A percentile compares a stretch with the other conserved stretches of the same genome.
These are phyloP conservation scores for Drosophila quadrilineata DNA, from an alignment of 1,140 invertebrate genomes.

Conservation along the genomic window DNA sequence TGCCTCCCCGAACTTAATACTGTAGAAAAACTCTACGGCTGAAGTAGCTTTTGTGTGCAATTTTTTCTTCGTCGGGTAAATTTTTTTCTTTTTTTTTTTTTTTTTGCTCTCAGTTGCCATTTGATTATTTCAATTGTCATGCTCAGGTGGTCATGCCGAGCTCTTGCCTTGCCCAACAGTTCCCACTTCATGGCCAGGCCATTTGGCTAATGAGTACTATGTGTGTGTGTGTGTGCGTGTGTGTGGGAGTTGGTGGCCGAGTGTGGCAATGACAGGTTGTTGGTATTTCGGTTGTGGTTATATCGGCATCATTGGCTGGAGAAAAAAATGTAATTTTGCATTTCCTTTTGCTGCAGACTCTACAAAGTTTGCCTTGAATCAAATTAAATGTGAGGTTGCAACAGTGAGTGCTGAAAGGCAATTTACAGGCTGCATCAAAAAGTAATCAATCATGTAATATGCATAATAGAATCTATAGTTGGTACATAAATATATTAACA, in stretches of 20 bases:
- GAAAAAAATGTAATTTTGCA: not conserved
- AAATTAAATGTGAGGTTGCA: not conserved
- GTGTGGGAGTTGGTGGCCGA: conserved; percentile 25
- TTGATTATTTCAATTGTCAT: conserved; percentile 16
- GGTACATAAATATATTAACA: conserved; percentile 3
- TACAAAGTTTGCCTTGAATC: not conserved
- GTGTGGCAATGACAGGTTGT: conserved; percentile 19
- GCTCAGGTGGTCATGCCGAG: not conserved
- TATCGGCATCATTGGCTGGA: not conserved
- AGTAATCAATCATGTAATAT: conserved; percentile 67
- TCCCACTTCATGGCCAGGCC: not conserved
- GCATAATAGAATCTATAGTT: too few relatives aligned
- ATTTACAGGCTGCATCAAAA: conserved; percentile 61
- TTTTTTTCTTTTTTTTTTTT: too few relatives aligned
- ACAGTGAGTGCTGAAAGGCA: conserved; percentile 25
- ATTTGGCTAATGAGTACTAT: conserved; percentile 42
- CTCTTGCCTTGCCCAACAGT: not conserved
- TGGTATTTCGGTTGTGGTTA: conserved; percentile 19
- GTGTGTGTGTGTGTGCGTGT: not conserved
- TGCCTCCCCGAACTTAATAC: too few relatives aligned
- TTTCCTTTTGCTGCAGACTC: conserved; percentile 1
- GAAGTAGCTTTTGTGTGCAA: too few relatives aligned
- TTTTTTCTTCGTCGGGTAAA: too few relatives aligned
- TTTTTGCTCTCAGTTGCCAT: conserved; percentile 12
- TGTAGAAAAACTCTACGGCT: too few relatives aligned